Percentiles rank a stretch among this genome's conserved stretches.
Conservation (phyloP, 2,797 vertebrate species). For the Octomys mimax region DNA sequence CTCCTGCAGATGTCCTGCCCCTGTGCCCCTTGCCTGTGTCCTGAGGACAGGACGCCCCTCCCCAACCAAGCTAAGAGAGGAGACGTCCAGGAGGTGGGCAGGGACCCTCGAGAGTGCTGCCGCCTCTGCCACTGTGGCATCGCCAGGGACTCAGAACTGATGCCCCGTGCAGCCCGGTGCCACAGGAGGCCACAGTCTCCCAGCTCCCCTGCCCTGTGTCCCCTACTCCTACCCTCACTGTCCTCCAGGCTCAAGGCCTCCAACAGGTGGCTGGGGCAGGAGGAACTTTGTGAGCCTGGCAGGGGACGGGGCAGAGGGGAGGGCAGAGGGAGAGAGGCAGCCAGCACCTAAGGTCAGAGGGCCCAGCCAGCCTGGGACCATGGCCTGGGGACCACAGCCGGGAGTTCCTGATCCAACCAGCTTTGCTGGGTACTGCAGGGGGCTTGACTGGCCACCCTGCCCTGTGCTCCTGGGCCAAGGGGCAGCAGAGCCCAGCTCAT, state of each 20-base stretch:
- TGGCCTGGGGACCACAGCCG: neutral
- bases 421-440: neutral
- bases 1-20: neutral
- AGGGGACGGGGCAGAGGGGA: rapidly evolving
- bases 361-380: neutral
- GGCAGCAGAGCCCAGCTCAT: neutral
- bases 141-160: neutral
- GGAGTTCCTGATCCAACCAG: neutral
- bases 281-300: neutral
- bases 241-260: neutral
- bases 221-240: neutral
- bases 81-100: neutral
- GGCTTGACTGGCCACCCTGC: neutral
- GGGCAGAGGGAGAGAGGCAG: neutral
- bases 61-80: neutral
- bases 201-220: neutral
- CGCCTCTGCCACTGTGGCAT: neutral
- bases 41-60: neutral
- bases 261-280: neutral
- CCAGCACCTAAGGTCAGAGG: neutral
- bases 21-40: neutral
- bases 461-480: neutral
- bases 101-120: neutral
- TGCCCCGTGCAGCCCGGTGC: neutral
- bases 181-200: neutral